A percentile compares a stretch with the other conserved stretches of the same genome.
Conservation (phyloP, 2,113 vertebrate genomes). For the Eptatretus burgeri region DNA sequence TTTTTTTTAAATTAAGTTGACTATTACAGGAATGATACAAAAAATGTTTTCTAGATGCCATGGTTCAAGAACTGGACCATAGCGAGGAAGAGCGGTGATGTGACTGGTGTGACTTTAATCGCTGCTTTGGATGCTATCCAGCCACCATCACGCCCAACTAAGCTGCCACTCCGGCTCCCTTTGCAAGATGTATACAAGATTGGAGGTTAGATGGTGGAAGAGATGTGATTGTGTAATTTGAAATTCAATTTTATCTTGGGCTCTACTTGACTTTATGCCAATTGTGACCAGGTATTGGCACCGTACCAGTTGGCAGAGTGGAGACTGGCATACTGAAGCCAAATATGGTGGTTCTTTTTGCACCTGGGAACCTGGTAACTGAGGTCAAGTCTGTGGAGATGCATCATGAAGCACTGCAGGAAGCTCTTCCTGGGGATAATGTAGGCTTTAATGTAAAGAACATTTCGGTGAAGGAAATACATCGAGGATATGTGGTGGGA, state of each 20-base stretch:
- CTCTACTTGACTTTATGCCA: neutral
- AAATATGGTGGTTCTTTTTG: constrained; percentile 12
- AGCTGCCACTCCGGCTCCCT: constrained; percentile 12
- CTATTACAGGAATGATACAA: neutral
- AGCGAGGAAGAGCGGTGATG: constrained; percentile 24
- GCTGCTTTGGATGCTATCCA: constrained; percentile 30
- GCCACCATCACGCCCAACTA: constrained; percentile 10
- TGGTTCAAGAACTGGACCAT: constrained; percentile 42
- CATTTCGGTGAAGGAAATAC: constrained; percentile 13
- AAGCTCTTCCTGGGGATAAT: constrained; percentile 11
- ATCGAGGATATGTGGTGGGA: constrained; percentile 11
- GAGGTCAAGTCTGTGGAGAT: constrained; percentile 15
- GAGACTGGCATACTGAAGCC: constrained; percentile 13
- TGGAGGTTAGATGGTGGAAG: constrained; percentile 8
- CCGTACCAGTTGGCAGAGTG: constrained; percentile 11
- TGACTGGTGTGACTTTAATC: constrained; percentile 20
- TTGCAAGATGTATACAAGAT: constrained; percentile 14
- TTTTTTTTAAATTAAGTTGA: neutral
- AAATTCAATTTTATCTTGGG: neutral
- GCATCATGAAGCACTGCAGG: constrained; percentile 12
- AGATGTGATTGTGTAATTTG: neutral
- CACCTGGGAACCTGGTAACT: constrained; percentile 9
- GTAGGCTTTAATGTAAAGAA: constrained; percentile 14
- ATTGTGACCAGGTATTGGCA: constrained; percentile 10
- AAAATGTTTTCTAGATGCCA: constrained; percentile 18